Percentiles rank a stretch among this genome's conserved stretches.
Evolutionary conservation across 2,113 vertebrate species (phyloP).

Genomic region (Megaceryle torquata): DNA sequence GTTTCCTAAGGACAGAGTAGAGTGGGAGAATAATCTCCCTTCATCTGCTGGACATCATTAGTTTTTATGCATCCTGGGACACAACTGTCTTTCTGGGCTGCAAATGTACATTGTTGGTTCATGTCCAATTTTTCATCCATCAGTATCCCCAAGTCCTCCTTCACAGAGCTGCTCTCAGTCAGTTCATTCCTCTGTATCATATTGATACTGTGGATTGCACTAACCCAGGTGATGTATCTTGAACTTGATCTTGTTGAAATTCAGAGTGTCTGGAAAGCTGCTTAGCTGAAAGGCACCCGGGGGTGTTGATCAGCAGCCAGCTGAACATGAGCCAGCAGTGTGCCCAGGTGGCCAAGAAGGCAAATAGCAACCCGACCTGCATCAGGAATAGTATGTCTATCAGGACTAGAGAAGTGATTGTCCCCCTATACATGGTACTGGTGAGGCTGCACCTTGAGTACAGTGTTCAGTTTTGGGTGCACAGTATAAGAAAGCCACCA

Average conservation of each 20-base stretch:
- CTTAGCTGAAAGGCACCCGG: too few species aligned
- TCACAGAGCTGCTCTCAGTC: too few species aligned
- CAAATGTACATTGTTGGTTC: neutral
- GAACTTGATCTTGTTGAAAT: neutral
- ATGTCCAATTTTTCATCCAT: neutral
- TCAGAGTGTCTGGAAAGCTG: neutral
- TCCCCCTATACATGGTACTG: too few species aligned
- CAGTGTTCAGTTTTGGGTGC: neutral
- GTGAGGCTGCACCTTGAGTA: too few species aligned
- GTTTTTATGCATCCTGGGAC: neutral
- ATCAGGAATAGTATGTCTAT: too few species aligned
- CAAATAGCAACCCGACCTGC: too few species aligned
- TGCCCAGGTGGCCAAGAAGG: too few species aligned
- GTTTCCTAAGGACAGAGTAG: neutral
- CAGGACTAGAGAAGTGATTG: too few species aligned
- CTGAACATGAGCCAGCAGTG: neutral
- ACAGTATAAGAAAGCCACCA: too few species aligned
- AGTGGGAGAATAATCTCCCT: neutral
- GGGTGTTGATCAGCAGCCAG: neutral
- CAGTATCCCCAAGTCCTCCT: too few species aligned
- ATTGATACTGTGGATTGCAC: neutral
- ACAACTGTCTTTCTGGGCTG: neutral
- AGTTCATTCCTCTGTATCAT: neutral
- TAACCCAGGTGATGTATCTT: neutral
- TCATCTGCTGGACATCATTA: neutral